Conservation (phyloP, 2,888 invertebrate genomes). For the Ectemnius cavifrons region DNA sequence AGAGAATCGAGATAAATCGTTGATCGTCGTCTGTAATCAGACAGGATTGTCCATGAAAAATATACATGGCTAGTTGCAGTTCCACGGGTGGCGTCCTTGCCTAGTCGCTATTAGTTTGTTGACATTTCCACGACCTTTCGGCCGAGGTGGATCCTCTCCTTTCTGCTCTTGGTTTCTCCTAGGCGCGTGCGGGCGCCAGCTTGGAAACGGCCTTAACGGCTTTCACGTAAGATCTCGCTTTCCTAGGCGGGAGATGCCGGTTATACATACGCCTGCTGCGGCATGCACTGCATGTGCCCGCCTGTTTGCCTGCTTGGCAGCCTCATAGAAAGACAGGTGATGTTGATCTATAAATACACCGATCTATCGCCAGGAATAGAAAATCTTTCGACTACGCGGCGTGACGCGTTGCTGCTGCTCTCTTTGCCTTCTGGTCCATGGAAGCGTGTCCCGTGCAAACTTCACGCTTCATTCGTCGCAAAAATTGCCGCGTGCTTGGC, state of each 20-base stretch:
- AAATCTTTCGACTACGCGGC: constrained; percentile 44
- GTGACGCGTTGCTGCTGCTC: constrained; percentile 19
- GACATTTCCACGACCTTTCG: constrained; percentile 66
- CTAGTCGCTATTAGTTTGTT: constrained; percentile 43
- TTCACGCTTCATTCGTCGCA: constrained; percentile 17
- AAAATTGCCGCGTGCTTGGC: constrained; percentile 19
- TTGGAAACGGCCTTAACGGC: constrained; percentile 60
- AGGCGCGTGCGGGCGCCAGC: constrained; percentile 29
- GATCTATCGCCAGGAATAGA: constrained; percentile 52
- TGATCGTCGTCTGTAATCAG: too few species aligned
- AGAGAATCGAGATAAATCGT: too few species aligned
- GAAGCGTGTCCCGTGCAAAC: neutral
- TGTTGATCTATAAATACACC: constrained; percentile 52
- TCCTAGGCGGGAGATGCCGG: constrained; percentile 46
- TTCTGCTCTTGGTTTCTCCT: constrained; percentile 52
- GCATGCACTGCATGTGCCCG: constrained; percentile 18
- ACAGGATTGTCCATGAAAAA: constrained; percentile 42
- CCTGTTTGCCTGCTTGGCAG: neutral
- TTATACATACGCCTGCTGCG: too few species aligned
- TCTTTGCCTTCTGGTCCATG: neutral
- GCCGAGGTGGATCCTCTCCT: constrained; percentile 44
- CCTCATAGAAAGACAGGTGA: constrained; percentile 29
- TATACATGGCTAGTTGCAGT: constrained; percentile 20
- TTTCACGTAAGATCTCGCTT: constrained; percentile 60
- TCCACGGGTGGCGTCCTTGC: constrained; percentile 47